These are phyloP conservation scores for Sialis lutaria DNA, from an alignment of 2,888 invertebrate species.

Conservation along the genomic window DNA sequence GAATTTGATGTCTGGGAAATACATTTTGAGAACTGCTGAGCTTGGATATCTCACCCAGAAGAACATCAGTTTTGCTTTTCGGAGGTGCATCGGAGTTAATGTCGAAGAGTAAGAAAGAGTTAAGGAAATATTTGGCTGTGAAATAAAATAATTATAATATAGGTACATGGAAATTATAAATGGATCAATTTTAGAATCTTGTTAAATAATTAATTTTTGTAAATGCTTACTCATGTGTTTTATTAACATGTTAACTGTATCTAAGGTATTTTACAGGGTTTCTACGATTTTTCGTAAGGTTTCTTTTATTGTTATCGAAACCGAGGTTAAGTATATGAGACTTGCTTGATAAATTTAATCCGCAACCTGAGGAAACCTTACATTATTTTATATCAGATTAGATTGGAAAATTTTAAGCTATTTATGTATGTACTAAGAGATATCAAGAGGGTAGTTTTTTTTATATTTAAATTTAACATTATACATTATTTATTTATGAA, in stretches of 20 bases:
- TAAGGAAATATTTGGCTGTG: conserved; percentile 39
- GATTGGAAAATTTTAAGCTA: background rate
- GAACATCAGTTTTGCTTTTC: conserved; percentile 99
- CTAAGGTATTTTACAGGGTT: too few species aligned
- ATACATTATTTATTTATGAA: background rate
- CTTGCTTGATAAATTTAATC: background rate
- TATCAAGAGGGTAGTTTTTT: too few species aligned
- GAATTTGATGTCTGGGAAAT: conserved; percentile 99
- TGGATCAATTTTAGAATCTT: too few species aligned
- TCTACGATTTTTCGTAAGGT: too few species aligned
- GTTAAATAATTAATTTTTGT: too few species aligned
- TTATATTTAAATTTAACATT: background rate
- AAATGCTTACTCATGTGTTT: too few species aligned
- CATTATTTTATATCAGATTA: background rate
- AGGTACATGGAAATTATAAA: too few species aligned
- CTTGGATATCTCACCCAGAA: conserved; percentile 99
- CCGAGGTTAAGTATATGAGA: too few species aligned
- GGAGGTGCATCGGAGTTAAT: conserved; percentile 97
- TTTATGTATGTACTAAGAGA: background rate
- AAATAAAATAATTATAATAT: too few species aligned
- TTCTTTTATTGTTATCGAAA: too few species aligned
- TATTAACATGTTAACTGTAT: too few species aligned
- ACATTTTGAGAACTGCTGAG: conserved; percentile 97
- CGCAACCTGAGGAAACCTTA: background rate
- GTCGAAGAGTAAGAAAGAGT: conserved; percentile 86